These are phyloP conservation scores for Hafferia zeledoni DNA, from an alignment of 2,797 vertebrate genomes.

Conservation along the genomic window DNA sequence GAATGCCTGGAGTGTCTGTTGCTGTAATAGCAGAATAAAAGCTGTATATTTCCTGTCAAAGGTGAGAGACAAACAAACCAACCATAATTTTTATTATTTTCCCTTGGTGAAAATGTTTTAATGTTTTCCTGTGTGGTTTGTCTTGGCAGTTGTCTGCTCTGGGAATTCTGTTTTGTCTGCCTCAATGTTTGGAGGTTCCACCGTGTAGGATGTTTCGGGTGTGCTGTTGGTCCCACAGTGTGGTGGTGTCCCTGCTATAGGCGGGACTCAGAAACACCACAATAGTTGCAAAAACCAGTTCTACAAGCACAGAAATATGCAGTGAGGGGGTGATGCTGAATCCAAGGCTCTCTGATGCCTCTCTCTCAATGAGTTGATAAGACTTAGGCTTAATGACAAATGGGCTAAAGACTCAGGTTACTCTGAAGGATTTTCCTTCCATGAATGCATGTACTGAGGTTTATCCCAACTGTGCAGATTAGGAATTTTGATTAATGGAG, in stretches of 20 bases:
- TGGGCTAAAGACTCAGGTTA: not conserved
- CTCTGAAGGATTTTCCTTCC: not conserved
- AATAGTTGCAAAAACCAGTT: not conserved
- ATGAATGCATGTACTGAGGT: not conserved
- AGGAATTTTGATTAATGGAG: not conserved
- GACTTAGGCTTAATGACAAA: not conserved
- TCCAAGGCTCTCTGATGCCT: not conserved
- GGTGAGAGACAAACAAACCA: not conserved
- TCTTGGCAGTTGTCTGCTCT: not conserved
- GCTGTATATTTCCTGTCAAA: slow-evolving; percentile 7
- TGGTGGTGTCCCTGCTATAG: not conserved
- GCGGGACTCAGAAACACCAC: not conserved
- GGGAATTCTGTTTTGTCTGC: not conserved
- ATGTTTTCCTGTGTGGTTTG: not conserved
- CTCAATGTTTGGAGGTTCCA: not conserved
- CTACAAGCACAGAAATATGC: not conserved
- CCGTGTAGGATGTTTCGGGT: fast-evolving
- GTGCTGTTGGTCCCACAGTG: fast-evolving
- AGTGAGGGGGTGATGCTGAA: not conserved
- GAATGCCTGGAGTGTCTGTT: not conserved
- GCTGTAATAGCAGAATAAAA: not conserved
- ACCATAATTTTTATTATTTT: not conserved
- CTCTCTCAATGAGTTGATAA: not conserved
- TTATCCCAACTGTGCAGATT: not conserved
- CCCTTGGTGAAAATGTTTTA: not conserved